Evolutionary conservation across 2,888 invertebrate genomes (phyloP).

Genomic region (Coelinius sp.): DNA sequence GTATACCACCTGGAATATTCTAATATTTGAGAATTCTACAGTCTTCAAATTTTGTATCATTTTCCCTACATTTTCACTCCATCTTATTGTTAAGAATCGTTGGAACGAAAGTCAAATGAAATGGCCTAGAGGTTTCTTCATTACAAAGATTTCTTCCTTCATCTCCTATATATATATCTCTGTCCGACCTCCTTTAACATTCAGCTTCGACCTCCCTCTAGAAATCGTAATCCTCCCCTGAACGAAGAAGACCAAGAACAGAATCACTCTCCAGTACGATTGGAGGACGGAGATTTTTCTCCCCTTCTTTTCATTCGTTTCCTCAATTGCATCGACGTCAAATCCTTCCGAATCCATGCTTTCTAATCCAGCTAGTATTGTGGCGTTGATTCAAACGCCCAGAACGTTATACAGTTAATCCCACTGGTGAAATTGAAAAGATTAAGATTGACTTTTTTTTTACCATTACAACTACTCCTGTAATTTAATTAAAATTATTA

Average conservation of each 20-base stretch:
- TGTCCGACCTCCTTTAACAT: not conserved
- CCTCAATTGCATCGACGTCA: slow-evolving; percentile 38
- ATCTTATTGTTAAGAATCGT: slow-evolving; percentile 27
- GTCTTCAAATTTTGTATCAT: slow-evolving; percentile 4
- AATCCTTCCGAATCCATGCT: slow-evolving; percentile 34
- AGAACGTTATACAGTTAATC: slow-evolving; percentile 35
- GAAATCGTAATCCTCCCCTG: not conserved
- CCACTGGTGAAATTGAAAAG: slow-evolving; percentile 27
- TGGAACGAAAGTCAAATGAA: slow-evolving; percentile 27
- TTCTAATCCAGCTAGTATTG: slow-evolving; percentile 33
- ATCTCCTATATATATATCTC: not conserved
- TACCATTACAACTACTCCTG: not conserved
- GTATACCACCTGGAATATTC: not conserved
- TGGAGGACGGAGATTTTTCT: not conserved
- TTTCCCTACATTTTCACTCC: not conserved
- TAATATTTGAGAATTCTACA: slow-evolving; percentile 5
- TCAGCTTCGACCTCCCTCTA: slow-evolving; percentile 1
- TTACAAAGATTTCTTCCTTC: not conserved
- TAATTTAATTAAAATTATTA: slow-evolving; percentile 4
- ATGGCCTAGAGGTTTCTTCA: slow-evolving; percentile 9
- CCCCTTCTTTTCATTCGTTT: slow-evolving; percentile 21
- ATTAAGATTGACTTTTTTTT: slow-evolving; percentile 30
- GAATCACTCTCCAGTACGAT: not conserved
- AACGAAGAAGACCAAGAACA: not conserved
- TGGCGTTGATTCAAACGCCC: slow-evolving; percentile 32